Evolutionary conservation across 2,113 vertebrate genomes (phyloP).

Genomic region (Psilopogon haemacephalus): DNA sequence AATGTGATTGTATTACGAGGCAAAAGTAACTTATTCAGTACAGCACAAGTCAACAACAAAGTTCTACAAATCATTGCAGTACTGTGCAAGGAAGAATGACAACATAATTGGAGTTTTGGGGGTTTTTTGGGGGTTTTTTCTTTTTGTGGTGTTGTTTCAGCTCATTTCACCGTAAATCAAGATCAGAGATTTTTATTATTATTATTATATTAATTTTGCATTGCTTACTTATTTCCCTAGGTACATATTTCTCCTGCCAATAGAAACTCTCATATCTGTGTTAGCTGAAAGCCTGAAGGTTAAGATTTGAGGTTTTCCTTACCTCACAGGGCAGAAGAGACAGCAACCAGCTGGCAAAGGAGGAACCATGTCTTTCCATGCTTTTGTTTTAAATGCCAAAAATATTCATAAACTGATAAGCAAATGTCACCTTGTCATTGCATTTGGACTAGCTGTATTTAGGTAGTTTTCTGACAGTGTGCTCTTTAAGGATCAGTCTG

Average conservation of each 20-base stretch:
- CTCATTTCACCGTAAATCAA: neutral
- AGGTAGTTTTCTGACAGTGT: neutral
- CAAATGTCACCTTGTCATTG: neutral
- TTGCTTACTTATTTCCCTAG: neutral
- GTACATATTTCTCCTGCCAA: neutral
- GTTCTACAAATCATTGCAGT: neutral
- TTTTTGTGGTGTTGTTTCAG: neutral
- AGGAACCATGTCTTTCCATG: rapidly evolving
- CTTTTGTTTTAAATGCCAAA: neutral
- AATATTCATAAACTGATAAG: neutral
- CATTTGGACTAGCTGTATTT: neutral
- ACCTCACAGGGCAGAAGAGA: neutral
- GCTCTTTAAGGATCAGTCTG: neutral
- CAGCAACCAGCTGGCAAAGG: neutral
- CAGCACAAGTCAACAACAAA: neutral
- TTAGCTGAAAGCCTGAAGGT: neutral
- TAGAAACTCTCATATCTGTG: neutral
- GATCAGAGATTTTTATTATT: neutral
- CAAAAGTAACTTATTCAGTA: neutral
- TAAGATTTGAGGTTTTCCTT: neutral
- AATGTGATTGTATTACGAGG: neutral
- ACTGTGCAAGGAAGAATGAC: neutral
- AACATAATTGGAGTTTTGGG: neutral
- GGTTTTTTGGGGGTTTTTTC: neutral
- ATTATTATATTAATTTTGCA: neutral